These are phyloP conservation scores for Phaenicophaeus curvirostris DNA, from an alignment of 2,797 vertebrate species.

Conservation along the genomic window DNA sequence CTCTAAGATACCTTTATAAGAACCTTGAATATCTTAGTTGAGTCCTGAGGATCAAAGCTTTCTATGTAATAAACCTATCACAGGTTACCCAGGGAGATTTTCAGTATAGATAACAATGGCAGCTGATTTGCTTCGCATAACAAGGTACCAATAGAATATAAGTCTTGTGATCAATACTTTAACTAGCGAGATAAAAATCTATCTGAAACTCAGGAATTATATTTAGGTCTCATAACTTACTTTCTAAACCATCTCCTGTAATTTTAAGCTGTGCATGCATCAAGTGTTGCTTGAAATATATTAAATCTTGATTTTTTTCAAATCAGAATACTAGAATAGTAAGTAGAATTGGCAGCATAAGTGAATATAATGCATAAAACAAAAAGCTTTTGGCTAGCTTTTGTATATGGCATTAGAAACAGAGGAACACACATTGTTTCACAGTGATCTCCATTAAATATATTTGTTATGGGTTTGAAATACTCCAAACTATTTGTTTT, in stretches of 20 bases:
- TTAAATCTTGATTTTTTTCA: conserved; percentile 29
- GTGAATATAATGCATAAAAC: conserved; percentile 48
- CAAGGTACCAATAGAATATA: background rate
- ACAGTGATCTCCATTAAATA: conserved; percentile 35
- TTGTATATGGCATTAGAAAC: conserved; percentile 32
- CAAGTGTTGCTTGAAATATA: conserved; percentile 14
- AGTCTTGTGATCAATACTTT: conserved; percentile 43
- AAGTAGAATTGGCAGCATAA: conserved; percentile 61
- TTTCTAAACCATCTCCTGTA: conserved; percentile 22
- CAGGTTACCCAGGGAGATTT: background rate
- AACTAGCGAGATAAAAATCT: conserved; percentile 15
- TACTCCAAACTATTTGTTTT: conserved; percentile 56
- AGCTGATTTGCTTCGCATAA: conserved; percentile 5
- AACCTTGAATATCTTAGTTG: conserved; percentile 64
- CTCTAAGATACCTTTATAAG: conserved; percentile 60
- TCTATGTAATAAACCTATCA: conserved; percentile 10
- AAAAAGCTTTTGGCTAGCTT: conserved; percentile 44
- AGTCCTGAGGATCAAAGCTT: conserved; percentile 52
- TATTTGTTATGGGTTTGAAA: conserved; percentile 51
- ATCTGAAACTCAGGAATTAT: background rate
- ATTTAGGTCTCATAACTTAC: conserved; percentile 3
- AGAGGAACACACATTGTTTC: conserved; percentile 49
- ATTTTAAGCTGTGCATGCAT: background rate
- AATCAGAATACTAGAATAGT: conserved; percentile 20
- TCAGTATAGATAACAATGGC: background rate